Evolutionary conservation across 2,797 vertebrate species (phyloP), one percentile per base, ranked within the genome.

Genomic region (Parauchenoglanis ngamensis): DNA sequence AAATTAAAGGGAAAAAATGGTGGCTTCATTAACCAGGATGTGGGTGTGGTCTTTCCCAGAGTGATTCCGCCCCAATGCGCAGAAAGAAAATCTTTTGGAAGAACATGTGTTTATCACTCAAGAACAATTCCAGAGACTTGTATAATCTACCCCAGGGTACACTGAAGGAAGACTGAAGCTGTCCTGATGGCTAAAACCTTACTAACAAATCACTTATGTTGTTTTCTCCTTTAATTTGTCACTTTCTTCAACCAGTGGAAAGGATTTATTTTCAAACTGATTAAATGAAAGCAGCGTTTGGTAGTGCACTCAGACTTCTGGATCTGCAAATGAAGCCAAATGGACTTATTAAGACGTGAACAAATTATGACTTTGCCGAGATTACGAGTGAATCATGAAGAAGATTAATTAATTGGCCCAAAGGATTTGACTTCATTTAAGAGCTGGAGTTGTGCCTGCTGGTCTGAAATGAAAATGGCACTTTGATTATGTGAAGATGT

Each of bases 401-500:
- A 2, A 54, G 65, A 54, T 54, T 7, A 35, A 35, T 70, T 31
- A 21, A 28, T 67, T 83, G 11, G 31, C 40, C 61, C n/a, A 65
- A 46, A 83, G 40, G n/a, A 23, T 54, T 35, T 13, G 81, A 54
- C n/a, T 49, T 19, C 0, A 2, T 70, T 40, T 35, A 70, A 83
- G 28, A 56, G 63, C 65, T 31, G 81, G 1, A 40, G 79, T 19
- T 68, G 44, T 70, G 65, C 17, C 49, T 0, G 19, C 63, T 35
- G 82, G 15, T 35, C 63, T 68, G 10, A 23, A 52, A 83, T 83
- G n/a, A 56, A 83, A 83, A 83, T 54, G 63, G 19, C 81, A 23
- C 19, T 67, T 31, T 83, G 59, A 83, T 83, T 52, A 67, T 31
- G 44, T 31, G n/a, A 83, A 83, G n/a, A 83, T 68, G 61, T 68